These are phyloP conservation scores for Stictonetta naevosa DNA, from an alignment of 2,113 vertebrate species.

Conservation along the genomic window DNA sequence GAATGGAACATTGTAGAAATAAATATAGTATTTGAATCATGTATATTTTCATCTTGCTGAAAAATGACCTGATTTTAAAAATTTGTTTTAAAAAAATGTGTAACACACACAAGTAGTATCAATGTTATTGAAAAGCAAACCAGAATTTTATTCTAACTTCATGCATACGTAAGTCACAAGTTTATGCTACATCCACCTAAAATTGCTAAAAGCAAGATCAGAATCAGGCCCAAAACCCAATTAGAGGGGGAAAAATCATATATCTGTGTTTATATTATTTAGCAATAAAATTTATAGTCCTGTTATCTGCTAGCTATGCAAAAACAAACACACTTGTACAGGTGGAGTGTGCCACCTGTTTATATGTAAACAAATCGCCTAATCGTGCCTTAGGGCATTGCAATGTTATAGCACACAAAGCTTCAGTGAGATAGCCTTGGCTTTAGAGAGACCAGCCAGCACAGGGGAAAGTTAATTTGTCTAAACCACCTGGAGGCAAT, in stretches of 20 bases:
- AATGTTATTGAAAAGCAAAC: neutral
- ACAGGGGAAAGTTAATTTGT: conserved; percentile 25
- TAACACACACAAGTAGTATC: neutral
- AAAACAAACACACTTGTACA: conserved; percentile 66
- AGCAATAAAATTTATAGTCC: conserved; percentile 71
- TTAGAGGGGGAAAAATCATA: neutral
- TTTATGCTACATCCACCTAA: neutral
- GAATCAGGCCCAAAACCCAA: conserved; percentile 1
- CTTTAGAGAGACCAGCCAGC: neutral
- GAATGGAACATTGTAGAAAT: neutral
- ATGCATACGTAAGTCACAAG: neutral
- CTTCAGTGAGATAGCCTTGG: neutral
- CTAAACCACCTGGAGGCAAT: neutral
- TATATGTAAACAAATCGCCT: conserved; percentile 77
- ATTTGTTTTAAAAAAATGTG: neutral
- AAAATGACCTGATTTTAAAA: neutral
- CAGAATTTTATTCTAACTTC: neutral
- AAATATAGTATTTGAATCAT: neutral
- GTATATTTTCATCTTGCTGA: neutral
- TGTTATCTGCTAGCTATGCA: conserved; percentile 70
- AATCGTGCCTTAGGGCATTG: conserved; percentile 70
- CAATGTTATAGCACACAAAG: conserved; percentile 15
- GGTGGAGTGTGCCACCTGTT: conserved; percentile 80
- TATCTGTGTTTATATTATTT: conserved; percentile 54
- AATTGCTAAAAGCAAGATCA: neutral